phyloP scores from a whole-genome alignment of 2,113 vertebrate species.

The Scortum barcoo region DNA sequence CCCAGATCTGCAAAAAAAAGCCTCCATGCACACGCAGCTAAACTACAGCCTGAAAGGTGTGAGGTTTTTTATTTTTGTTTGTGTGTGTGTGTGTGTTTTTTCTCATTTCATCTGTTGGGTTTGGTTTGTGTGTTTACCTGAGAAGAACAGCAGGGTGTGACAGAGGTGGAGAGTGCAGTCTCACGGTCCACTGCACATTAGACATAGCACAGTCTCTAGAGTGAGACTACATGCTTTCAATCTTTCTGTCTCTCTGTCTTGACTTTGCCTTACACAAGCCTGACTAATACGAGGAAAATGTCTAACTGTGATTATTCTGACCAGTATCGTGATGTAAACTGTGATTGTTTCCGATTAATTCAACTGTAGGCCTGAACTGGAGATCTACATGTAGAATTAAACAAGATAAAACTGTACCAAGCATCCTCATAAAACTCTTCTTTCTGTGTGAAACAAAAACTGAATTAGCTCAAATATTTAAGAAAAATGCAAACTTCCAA shows the following conservation, averaged over 20 bases:
- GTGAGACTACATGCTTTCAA: slow-evolving; percentile 37
- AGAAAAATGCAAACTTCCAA: no score
- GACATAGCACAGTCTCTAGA: slow-evolving; percentile 60
- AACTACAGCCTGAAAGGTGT: slow-evolving; percentile 16
- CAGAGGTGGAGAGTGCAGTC: slow-evolving; percentile 66
- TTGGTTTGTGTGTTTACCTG: slow-evolving; percentile 69
- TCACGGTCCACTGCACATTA: slow-evolving; percentile 58
- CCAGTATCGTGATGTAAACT: background rate
- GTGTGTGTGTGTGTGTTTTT: slow-evolving; percentile 5
- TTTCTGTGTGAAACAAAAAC: background rate
- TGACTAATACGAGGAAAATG: background rate
- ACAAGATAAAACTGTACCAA: no score
- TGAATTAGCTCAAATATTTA: no score
- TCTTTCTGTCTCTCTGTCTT: slow-evolving; percentile 32
- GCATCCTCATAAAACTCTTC: background rate
- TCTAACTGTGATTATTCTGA: background rate
- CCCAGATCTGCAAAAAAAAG: background rate
- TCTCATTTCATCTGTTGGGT: slow-evolving; percentile 45
- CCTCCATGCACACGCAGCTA: background rate
- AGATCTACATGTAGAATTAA: no score
- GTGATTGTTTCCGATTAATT: background rate
- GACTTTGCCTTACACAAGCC: background rate
- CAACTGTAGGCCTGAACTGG: background rate
- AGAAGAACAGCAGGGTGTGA: slow-evolving; percentile 68
- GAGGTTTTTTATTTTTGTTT: slow-evolving; percentile 24